Evolutionary conservation across 2,888 invertebrate genomes (phyloP), one percentile per base, ranked within the genome.

Genomic region (Cerceris ruficornis): DNA sequence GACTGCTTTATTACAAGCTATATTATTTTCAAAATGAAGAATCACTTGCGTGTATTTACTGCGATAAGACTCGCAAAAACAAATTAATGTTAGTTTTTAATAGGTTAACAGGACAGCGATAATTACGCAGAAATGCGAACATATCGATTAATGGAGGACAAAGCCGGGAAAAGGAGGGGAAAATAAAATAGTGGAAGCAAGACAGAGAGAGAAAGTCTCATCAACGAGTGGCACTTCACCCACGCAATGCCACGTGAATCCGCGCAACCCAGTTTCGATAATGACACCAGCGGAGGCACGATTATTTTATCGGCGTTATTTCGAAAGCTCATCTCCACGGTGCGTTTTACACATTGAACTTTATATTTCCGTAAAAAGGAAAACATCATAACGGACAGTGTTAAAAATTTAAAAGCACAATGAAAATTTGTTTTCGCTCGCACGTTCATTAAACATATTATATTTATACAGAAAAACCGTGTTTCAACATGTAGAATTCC

Each of bases 221-320:
- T 46, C 52, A 57, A 9, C 46, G 49, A 54, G 28, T 52, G 9
- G 11, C 17, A n/a, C 46, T 41, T 54, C 66, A 49, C 49, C 59
- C 69, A 76, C 69, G 75, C 76, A 74, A 17, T 41, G 55, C 59
- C 61, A 67, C 17, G 50, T 50, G 52, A 69, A 46, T 60, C 52
- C 43, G 28, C 62, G 75, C 75, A 76, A 76, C 76, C 75, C 59
- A 75, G 64, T 76, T 76, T 60, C 64, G 54, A 54, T 54, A 54
- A 54, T 54, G 54, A 54, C n/a, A 15, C 54, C 14, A 54, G 7
- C n/a, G 14, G 7, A 46, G 46, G 11, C 46, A 11, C 8, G 46
- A 46, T 46, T 46, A 46, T 46, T 11, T 8, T 8, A 46, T 46
- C 28, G 28, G 28, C 4, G 28, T 28, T 28, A 28, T 28, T 28